phyloP scores from a whole-genome alignment of 2,113 vertebrate species.

The Etia nguti region DNA sequence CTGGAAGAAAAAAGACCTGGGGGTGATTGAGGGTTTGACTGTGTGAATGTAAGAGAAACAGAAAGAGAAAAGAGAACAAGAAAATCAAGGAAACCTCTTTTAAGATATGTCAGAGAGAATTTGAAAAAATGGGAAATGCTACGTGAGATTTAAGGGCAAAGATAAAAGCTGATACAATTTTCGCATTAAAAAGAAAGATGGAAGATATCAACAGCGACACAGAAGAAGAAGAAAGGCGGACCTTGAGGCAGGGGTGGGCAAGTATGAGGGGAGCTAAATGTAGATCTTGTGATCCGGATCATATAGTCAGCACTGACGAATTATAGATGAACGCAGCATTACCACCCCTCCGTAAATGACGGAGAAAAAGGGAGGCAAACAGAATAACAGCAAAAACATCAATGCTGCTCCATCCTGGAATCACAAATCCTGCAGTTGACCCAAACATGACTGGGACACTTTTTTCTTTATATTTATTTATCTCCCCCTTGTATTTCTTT shows the following conservation, averaged over 20 bases:
- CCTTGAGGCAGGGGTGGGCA: neutral
- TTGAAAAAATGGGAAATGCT: neutral
- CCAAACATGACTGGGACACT: neutral
- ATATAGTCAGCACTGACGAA: constrained; percentile 43
- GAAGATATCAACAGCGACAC: neutral
- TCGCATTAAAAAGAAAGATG: neutral
- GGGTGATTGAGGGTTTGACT: constrained; percentile 3
- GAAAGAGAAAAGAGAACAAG: neutral
- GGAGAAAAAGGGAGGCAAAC: neutral
- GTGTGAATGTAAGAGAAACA: neutral
- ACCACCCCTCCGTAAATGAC: neutral
- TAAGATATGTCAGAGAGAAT: neutral
- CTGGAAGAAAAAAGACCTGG: constrained; percentile 29
- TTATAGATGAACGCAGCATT: constrained; percentile 54
- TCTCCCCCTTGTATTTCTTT: neutral
- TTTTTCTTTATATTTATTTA: neutral
- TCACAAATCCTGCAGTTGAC: constrained; percentile 1
- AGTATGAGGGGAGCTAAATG: constrained; percentile 34
- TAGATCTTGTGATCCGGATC: constrained; percentile 38
- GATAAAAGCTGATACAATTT: neutral
- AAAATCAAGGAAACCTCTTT: neutral
- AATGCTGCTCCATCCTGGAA: neutral
- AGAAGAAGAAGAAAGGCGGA: neutral
- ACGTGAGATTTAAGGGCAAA: neutral
- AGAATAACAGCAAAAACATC: constrained; percentile 7